Percentiles rank a stretch among this genome's conserved stretches.
Conservation (phyloP, 2,113 vertebrate genomes). For the Centropus unirufus region DNA sequence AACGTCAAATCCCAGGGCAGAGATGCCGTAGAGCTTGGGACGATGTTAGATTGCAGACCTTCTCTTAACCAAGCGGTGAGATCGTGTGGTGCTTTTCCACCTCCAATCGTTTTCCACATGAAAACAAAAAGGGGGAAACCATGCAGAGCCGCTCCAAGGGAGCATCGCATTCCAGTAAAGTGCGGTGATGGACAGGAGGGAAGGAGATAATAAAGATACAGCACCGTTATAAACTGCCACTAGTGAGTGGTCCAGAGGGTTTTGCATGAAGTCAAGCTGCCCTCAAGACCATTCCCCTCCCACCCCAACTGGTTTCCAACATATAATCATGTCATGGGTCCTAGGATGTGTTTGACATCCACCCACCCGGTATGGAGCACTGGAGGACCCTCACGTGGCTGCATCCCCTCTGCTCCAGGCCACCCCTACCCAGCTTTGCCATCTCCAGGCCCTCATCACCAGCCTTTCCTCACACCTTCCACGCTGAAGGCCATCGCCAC, state of each 20-base stretch:
- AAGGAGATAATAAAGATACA: background rate
- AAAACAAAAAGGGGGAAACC: background rate
- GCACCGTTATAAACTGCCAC: fast-evolving
- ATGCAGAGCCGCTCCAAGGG: no score
- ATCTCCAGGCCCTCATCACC: background rate
- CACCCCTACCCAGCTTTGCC: fast-evolving
- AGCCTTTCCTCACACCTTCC: background rate
- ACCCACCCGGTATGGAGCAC: background rate
- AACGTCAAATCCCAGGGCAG: background rate
- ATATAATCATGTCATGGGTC: fast-evolving
- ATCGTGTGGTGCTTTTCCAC: background rate
- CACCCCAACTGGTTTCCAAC: background rate
- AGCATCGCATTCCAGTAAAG: no score
- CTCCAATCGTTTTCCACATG: background rate
- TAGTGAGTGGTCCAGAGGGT: fast-evolving
- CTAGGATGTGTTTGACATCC: fast-evolving
- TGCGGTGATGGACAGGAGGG: background rate
- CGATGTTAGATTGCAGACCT: background rate
- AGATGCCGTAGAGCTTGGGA: background rate
- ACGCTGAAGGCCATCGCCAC: background rate
- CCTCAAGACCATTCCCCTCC: background rate
- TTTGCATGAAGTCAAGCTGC: background rate
- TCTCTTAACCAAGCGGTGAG: background rate
- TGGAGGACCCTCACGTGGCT: background rate
- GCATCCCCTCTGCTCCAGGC: background rate